Conservation (phyloP, 2,888 invertebrate species). For the Cheilosia soror region DNA sequence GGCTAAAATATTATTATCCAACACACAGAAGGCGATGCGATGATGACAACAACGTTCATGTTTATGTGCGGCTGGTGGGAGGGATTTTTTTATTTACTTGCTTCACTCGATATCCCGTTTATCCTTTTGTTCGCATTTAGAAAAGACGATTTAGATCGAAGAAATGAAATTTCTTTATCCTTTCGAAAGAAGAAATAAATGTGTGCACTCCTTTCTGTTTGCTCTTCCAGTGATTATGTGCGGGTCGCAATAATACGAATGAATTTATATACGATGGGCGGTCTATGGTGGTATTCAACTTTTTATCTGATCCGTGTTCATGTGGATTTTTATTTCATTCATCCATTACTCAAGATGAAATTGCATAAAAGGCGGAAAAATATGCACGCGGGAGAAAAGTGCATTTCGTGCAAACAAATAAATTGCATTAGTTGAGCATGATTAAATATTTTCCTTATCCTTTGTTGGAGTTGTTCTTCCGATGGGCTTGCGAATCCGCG, state of each 20-base stretch:
- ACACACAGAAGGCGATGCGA: neutral
- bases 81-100: neutral
- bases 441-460: conserved; percentile 53
- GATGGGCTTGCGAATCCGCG: conserved; percentile 2
- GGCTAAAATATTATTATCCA: conserved; percentile 55
- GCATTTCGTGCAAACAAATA: conserved; percentile 72
- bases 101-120: conserved; percentile 37
- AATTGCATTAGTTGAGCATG: conserved; percentile 75
- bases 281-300: conserved; percentile 18
- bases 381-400: conserved; percentile 63
- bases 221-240: conserved; percentile 34
- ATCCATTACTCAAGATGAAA: conserved; percentile 50
- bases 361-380: conserved; percentile 73
- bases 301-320: conserved; percentile 67
- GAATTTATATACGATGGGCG: neutral
- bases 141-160: conserved; percentile 56
- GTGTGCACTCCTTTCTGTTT: conserved; percentile 20
- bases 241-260: conserved; percentile 4
- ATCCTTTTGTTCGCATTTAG: conserved; percentile 57
- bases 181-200: neutral
- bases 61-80: conserved; percentile 6
- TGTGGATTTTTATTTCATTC: conserved; percentile 53
- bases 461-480: conserved; percentile 7
- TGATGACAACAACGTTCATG: conserved; percentile 17
- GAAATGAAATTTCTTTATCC: conserved; percentile 49